Percentiles rank a stretch among this genome's conserved stretches.
These are phyloP conservation scores for Hydroisotoma schaefferi DNA, from an alignment of 2,888 invertebrate genomes.

Conservation along the genomic window DNA sequence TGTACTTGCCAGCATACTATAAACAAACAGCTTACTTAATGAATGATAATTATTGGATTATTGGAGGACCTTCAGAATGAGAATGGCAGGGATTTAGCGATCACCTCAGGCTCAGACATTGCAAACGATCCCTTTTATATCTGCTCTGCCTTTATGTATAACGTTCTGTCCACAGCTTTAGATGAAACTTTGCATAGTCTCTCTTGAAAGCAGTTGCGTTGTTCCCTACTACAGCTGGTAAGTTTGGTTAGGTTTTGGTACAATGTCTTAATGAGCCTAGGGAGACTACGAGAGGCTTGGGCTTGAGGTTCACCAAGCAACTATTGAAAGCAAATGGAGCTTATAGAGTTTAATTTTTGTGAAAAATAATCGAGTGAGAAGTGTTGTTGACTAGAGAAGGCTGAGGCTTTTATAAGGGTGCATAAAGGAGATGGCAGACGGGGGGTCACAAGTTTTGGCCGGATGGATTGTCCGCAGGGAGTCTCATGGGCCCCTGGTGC, in stretches of 20 bases:
- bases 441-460: slow-evolving; percentile 45
- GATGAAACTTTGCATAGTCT: too few species aligned
- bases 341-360: slow-evolving; percentile 9
- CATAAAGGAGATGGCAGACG: slow-evolving; percentile 38
- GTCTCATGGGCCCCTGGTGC: slow-evolving; percentile 42
- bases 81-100: too few species aligned
- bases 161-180: too few species aligned
- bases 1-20: too few species aligned
- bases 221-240: too few species aligned
- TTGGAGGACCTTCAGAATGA: too few species aligned
- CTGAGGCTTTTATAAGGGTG: slow-evolving; percentile 29
- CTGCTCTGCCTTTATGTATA: too few species aligned
- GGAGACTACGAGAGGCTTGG: slow-evolving; percentile 5
- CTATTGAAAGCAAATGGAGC: not conserved
- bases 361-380: slow-evolving; percentile 19
- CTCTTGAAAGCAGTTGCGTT: too few species aligned
- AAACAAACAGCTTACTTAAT: too few species aligned
- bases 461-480: slow-evolving; percentile 45
- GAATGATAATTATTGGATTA: too few species aligned
- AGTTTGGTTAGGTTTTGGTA: not conserved
- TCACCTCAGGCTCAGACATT: too few species aligned
- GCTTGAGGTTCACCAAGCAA: not conserved
- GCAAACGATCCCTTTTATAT: too few species aligned
- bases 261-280: not conserved
- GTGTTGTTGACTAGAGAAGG: slow-evolving; percentile 12